Conservation (phyloP, 1,140 invertebrate genomes). For the Meteorus sp. region DNA sequence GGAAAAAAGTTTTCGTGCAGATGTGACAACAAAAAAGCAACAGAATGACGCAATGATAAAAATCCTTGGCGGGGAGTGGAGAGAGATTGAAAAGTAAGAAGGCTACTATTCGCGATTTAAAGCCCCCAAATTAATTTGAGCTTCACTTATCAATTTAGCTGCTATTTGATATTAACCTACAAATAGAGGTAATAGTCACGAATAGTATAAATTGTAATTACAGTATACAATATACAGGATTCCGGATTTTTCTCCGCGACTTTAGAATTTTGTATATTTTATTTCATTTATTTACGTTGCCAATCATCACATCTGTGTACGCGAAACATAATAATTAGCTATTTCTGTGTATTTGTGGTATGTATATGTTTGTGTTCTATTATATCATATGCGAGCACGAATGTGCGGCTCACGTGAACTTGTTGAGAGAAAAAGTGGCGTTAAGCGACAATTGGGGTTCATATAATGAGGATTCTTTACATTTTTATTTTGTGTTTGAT, state of each 20-base stretch:
- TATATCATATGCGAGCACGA: too few relatives aligned
- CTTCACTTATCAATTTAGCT: slow-evolving; percentile 49
- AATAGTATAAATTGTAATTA: slow-evolving; percentile 58
- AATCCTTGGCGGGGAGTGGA: too few relatives aligned
- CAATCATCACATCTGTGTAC: background rate
- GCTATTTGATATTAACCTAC: slow-evolving; percentile 48
- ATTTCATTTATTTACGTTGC: background rate
- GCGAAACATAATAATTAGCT: too few relatives aligned
- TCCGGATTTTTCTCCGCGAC: slow-evolving; percentile 30
- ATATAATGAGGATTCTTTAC: too few relatives aligned
- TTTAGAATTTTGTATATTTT: slow-evolving; percentile 1
- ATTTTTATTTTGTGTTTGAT: too few relatives aligned
- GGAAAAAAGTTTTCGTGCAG: background rate
- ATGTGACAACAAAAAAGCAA: background rate
- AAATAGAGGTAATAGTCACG: slow-evolving; percentile 51
- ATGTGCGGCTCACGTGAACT: too few relatives aligned
- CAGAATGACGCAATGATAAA: background rate
- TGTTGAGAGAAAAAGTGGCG: too few relatives aligned
- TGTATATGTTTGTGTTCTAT: too few relatives aligned
- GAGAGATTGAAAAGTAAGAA: background rate
- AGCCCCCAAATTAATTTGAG: slow-evolving; percentile 49
- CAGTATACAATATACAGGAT: slow-evolving; percentile 54
- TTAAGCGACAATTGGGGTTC: too few relatives aligned
- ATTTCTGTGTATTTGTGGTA: too few relatives aligned
- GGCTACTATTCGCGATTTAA: slow-evolving; percentile 5